These are phyloP conservation scores for Macroramphosus scolopax DNA, from an alignment of 2,797 vertebrate species.

Conservation along the genomic window DNA sequence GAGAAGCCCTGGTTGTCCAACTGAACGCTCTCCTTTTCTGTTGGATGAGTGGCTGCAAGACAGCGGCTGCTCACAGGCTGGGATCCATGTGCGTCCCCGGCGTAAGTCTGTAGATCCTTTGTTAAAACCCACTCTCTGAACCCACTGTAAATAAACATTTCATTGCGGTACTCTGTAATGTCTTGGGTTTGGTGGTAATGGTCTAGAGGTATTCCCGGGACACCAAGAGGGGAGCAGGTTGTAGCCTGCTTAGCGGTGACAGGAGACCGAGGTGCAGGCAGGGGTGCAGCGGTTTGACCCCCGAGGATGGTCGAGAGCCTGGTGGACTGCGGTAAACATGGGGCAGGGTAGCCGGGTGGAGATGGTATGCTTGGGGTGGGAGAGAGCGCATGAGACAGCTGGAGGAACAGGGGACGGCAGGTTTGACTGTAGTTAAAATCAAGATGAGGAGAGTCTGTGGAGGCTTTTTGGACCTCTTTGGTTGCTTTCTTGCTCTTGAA, in stretches of 20 bases:
- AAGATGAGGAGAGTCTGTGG: too few relatives aligned
- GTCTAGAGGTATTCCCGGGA: neutral
- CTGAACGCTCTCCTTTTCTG: neutral
- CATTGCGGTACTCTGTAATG: neutral
- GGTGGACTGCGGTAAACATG: slow-evolving; percentile 51
- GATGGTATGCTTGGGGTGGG: slow-evolving; percentile 15
- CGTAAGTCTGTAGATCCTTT: slow-evolving; percentile 40
- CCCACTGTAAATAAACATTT: neutral
- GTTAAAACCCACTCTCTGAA: slow-evolving; percentile 33
- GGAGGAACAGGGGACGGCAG: too few relatives aligned
- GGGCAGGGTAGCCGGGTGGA: slow-evolving; percentile 20
- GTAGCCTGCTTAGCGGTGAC: too few relatives aligned
- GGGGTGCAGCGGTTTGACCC: neutral
- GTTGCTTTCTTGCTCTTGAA: slow-evolving; percentile 71
- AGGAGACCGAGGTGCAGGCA: slow-evolving; percentile 2
- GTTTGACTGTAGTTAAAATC: neutral
- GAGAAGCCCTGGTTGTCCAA: slow-evolving; percentile 10
- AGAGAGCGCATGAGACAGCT: too few relatives aligned
- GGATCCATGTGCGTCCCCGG: slow-evolving; percentile 1
- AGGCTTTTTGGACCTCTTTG: slow-evolving; percentile 1
- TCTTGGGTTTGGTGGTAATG: slow-evolving; percentile 10
- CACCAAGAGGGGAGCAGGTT: neutral
- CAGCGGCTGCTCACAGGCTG: slow-evolving; percentile 13
- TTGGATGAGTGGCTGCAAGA: neutral
- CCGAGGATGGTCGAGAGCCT: slow-evolving; percentile 32